Conservation (phyloP, 2,888 invertebrate species). For the Neocrepidodera transversa region DNA sequence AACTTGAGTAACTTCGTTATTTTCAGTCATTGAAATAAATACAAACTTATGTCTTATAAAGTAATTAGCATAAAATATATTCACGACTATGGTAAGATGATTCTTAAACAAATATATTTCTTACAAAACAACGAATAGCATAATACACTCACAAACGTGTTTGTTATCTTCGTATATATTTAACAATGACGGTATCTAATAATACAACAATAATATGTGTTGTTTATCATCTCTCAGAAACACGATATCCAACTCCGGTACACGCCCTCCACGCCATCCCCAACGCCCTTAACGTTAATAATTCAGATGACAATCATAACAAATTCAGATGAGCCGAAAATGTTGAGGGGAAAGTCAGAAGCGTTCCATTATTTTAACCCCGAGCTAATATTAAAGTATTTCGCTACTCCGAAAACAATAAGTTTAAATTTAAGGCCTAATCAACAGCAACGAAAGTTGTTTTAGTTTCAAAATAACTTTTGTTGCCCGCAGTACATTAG, state of each 20-base stretch:
- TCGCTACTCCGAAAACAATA: slow-evolving; percentile 22
- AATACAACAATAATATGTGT: not conserved
- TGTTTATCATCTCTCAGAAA: not conserved
- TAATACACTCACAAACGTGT: too few species aligned
- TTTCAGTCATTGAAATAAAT: too few species aligned
- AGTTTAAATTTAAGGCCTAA: slow-evolving; percentile 27
- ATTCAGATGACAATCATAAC: slow-evolving; percentile 13
- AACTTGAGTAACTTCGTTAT: too few species aligned
- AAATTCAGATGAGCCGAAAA: slow-evolving; percentile 4
- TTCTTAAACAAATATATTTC: too few species aligned
- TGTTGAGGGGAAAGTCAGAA: slow-evolving; percentile 2
- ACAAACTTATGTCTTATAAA: too few species aligned
- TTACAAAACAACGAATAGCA: too few species aligned
- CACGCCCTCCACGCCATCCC: not conserved
- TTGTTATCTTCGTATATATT: too few species aligned
- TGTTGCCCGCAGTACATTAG: slow-evolving; percentile 18
- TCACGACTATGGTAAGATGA: too few species aligned
- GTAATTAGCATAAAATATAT: too few species aligned
- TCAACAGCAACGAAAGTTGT: slow-evolving; percentile 28
- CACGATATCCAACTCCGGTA: not conserved
- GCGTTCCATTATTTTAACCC: slow-evolving; percentile 7
- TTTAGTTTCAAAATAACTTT: slow-evolving; percentile 27
- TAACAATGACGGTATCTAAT: not conserved
- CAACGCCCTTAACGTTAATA: slow-evolving; percentile 9
- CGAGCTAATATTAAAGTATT: slow-evolving; percentile 10